Conservation (phyloP, 2,797 vertebrate genomes). For the Sylvia borin region DNA sequence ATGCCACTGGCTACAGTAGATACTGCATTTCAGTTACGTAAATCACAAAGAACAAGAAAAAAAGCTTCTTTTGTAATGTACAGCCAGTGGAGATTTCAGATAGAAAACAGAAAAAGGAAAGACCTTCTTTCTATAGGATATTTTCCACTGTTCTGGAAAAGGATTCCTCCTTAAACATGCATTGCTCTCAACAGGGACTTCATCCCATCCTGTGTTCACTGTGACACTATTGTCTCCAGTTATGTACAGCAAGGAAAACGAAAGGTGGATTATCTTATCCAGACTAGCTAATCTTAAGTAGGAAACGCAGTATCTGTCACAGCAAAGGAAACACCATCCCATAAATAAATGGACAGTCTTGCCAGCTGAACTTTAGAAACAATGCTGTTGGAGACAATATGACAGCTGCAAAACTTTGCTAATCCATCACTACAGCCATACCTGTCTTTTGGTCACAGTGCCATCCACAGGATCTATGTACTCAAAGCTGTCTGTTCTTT, state of each 20-base stretch:
- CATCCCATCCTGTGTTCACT: not conserved
- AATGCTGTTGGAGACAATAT: not conserved
- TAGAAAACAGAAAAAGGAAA: not conserved
- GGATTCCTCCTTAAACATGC: not conserved
- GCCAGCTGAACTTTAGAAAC: not conserved
- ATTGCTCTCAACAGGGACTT: not conserved
- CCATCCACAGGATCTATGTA: conserved; percentile 98
- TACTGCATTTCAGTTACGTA: not conserved
- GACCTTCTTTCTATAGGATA: not conserved
- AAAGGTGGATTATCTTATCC: not conserved
- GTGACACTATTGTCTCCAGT: not conserved
- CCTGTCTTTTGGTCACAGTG: conserved; percentile 95
- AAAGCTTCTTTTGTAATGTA: not conserved
- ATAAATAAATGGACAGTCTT: not conserved
- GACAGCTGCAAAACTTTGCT: not conserved
- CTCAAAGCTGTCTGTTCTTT: conserved; percentile 94
- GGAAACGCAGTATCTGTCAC: not conserved
- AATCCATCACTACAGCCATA: conserved; percentile 60
- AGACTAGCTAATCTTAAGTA: not conserved
- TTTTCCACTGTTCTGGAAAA: not conserved
- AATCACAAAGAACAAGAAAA: not conserved
- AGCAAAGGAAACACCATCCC: not conserved
- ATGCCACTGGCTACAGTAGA: not conserved
- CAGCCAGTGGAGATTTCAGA: not conserved
- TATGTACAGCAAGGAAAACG: not conserved